Evolutionary conservation across 2,888 invertebrate genomes (phyloP), one percentile per base, ranked within the genome.

Genomic region (Dichetophora obliterata): DNA sequence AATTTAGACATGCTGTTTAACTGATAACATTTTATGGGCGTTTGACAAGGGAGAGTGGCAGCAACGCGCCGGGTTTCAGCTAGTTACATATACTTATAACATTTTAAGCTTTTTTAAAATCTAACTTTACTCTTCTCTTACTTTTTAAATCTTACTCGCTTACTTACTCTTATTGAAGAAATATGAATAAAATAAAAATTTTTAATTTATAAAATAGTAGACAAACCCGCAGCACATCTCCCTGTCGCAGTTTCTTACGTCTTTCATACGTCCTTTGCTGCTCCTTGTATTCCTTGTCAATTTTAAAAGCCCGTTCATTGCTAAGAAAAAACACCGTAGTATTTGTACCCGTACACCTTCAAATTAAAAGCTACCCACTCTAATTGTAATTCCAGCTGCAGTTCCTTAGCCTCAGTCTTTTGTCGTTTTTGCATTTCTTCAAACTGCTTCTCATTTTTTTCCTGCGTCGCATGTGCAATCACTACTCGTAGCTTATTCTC

Each of bases 141-240:
- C n/a, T n/a, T n/a, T n/a, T n/a, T n/a, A n/a, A n/a, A n/a, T n/a
- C n/a, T n/a, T n/a, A n/a, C n/a, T n/a, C n/a, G n/a, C n/a, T n/a
- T n/a, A n/a, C n/a, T n/a, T n/a, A n/a, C n/a, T n/a, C n/a, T n/a
- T n/a, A n/a, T n/a, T n/a, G n/a, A n/a, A n/a, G n/a, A n/a, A n/a
- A n/a, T n/a, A n/a, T n/a, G n/a, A n/a, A n/a, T n/a, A n/a, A n/a
- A n/a, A n/a, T n/a, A n/a, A n/a, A n/a, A n/a, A n/a, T n/a, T n/a
- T n/a, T n/a, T n/a, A n/a, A n/a, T n/a, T n/a, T n/a, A n/a, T n/a
- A n/a, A n/a, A n/a, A n/a, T n/a, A n/a, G n/a, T 48, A 34, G 14
- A n/a, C 52, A 27, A 61, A 82, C 82, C 79, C 75, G 72, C 31
- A 81, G 24, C 31, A 75, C 31, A 31, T 80, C 63, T 1, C 76